Conservation (phyloP, 2,888 invertebrate genomes). For the Baccha elongata region DNA sequence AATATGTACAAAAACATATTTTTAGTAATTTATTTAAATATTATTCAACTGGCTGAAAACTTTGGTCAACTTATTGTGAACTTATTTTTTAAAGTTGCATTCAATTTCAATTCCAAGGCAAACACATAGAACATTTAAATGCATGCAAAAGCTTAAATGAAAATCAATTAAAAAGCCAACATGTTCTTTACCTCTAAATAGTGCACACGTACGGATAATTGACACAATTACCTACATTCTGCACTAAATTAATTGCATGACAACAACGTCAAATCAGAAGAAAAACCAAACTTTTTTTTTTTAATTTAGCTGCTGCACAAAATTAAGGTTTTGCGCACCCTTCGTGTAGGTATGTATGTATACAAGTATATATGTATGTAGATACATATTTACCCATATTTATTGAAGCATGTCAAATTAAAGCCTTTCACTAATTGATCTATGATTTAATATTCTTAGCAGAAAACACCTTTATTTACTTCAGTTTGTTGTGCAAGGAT, state of each 20-base stretch:
- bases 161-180: constrained; percentile 19
- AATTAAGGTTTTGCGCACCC: constrained; percentile 42
- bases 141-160: constrained; percentile 46
- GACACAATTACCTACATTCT: constrained; percentile 63
- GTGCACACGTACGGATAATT: constrained; percentile 56
- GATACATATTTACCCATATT: too few species aligned
- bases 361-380: too few species aligned
- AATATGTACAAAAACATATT: too few species aligned
- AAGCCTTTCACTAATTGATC: constrained; percentile 53
- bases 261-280: constrained; percentile 53
- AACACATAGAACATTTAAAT: constrained; percentile 33
- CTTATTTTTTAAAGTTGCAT: neutral
- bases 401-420: constrained; percentile 35
- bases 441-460: constrained; percentile 10
- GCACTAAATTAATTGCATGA: constrained; percentile 54
- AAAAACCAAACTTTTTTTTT: too few species aligned
- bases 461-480: constrained; percentile 4
- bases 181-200: constrained; percentile 11
- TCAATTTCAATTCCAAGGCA: constrained; percentile 21
- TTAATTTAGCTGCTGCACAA: constrained; percentile 16
- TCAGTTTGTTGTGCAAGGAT: constrained; percentile 18
- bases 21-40: too few species aligned
- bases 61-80: constrained; percentile 9
- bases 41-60: constrained; percentile 37
- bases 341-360: too few species aligned